Evolutionary conservation across 2,113 vertebrate genomes (phyloP).

Genomic region (Blennius ocellaris): DNA sequence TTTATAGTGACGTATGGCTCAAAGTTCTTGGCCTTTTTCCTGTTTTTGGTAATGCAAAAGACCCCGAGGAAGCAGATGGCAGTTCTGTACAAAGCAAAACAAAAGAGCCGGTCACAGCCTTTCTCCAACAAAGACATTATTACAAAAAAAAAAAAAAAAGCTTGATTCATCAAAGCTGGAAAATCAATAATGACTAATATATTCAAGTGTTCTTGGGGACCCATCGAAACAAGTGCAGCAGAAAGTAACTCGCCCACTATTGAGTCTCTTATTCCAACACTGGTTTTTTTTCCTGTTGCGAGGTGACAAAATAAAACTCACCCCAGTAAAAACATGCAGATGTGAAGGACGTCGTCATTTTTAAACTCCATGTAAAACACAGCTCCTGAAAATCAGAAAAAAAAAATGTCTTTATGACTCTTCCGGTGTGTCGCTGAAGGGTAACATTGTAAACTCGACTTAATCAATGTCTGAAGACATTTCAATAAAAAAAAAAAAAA

Average conservation of each 20-base stretch:
- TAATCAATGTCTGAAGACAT: too few species aligned
- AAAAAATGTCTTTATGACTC: not conserved
- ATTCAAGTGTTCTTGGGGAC: not conserved
- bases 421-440: not conserved
- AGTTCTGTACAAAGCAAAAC: slow-evolving; percentile 79
- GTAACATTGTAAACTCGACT: too few species aligned
- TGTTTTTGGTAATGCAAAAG: slow-evolving; percentile 92
- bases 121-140: not conserved
- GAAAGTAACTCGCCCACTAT: not conserved
- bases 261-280: too few species aligned
- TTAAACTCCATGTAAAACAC: slow-evolving; percentile 94
- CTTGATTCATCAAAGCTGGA: not conserved
- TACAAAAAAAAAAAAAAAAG: not conserved
- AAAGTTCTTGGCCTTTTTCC: slow-evolving; percentile 88
- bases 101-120: not conserved
- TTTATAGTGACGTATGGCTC: slow-evolving; percentile 97
- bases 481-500: too few species aligned
- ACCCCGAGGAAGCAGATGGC: slow-evolving; percentile 91
- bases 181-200: not conserved
- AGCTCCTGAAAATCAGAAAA: slow-evolving; percentile 82
- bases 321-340: slow-evolving; percentile 96
- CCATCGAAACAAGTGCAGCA: not conserved
- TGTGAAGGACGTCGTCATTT: slow-evolving; percentile 89
- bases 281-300: not conserved
- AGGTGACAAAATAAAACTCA: slow-evolving; percentile 76